Evolutionary conservation across 1,140 invertebrate species (phyloP).

Genomic region (Nylanderia fulva): DNA sequence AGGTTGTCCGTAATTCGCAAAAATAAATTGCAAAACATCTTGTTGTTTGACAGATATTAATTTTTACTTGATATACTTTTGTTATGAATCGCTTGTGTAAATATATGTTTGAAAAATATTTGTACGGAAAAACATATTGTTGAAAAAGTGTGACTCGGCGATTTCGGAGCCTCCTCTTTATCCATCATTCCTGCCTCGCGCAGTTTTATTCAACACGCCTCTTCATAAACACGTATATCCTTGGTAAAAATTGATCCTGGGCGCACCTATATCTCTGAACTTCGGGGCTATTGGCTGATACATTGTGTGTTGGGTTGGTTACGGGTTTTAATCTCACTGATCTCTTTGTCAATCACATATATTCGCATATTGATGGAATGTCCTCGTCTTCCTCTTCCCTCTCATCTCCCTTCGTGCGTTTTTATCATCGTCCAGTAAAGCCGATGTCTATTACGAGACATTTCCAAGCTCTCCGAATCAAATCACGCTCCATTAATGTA

Average conservation of each 20-base stretch:
- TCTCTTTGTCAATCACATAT: conserved; percentile 62
- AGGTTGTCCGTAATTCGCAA: conserved; percentile 1
- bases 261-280: conserved; percentile 69
- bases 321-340: conserved; percentile 80
- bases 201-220: conserved; percentile 65
- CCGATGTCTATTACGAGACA: background rate
- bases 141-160: background rate
- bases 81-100: background rate
- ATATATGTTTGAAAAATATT: background rate
- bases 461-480: background rate
- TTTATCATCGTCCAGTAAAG: conserved; percentile 58
- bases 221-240: conserved; percentile 58
- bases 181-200: conserved; percentile 32
- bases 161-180: conserved; percentile 34
- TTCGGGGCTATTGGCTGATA: conserved; percentile 83
- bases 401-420: conserved; percentile 16
- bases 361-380: conserved; percentile 35
- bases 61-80: background rate
- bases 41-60: background rate
- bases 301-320: conserved; percentile 85
- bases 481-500: background rate
- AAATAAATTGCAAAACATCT: background rate
- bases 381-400: background rate
- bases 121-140: background rate
- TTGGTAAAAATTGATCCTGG: conserved; percentile 77